Conservation (phyloP, 2,797 vertebrate species). For the Macrochelys suwanniensis region DNA sequence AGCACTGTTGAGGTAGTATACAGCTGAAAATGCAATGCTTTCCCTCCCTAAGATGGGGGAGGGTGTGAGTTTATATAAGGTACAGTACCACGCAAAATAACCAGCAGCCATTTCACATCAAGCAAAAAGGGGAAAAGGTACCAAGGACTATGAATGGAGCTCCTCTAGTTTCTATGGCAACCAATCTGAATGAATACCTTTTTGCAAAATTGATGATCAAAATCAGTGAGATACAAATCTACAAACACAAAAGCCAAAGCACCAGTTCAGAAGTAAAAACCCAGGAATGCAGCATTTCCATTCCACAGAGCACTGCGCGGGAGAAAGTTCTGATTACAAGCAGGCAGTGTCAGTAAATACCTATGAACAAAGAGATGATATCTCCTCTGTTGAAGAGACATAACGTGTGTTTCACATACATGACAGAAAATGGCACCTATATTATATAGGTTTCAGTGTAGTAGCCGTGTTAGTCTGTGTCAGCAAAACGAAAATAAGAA, state of each 20-base stretch:
- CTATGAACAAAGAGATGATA: not conserved
- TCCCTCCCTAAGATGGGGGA: not conserved
- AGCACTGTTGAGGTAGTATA: too few species aligned
- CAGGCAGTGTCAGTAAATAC: not conserved
- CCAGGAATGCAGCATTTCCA: not conserved
- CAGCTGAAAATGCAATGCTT: not conserved
- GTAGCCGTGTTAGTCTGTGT: too few species aligned
- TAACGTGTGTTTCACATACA: too few species aligned
- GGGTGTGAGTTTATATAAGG: not conserved
- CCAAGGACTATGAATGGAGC: slow-evolving; percentile 44
- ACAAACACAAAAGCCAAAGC: slow-evolving; percentile 55
- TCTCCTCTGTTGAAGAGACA: not conserved
- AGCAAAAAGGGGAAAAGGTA: slow-evolving; percentile 11
- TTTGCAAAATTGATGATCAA: slow-evolving; percentile 59
- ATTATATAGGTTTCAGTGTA: too few species aligned
- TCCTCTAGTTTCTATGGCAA: slow-evolving; percentile 76
- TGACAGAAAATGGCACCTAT: not conserved
- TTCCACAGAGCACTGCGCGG: not conserved
- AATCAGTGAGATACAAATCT: slow-evolving; percentile 68
- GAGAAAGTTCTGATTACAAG: too few species aligned
- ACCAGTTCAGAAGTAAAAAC: not conserved
- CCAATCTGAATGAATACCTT: slow-evolving; percentile 65
- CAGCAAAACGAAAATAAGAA: too few species aligned
- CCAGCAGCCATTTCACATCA: slow-evolving; percentile 1
- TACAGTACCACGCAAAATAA: not conserved